Evolutionary conservation across 2,888 invertebrate genomes (phyloP), one percentile per base, ranked within the genome.

Genomic region (Harpalus rubripes): DNA sequence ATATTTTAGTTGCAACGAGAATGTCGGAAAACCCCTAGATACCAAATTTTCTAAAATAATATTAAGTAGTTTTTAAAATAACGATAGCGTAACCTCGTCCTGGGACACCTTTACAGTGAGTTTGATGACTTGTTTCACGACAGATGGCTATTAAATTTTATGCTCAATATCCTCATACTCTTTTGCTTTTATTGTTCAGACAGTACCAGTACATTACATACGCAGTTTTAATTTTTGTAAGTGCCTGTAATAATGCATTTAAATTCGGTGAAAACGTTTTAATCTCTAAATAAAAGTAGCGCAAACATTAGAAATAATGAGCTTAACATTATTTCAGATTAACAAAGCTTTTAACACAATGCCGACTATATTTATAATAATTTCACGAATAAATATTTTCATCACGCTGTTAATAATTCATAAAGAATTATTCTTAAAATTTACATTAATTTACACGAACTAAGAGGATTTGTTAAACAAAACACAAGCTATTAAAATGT

Each of bases 401-500:
- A 74, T 74, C 44, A 74, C 44, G 44, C 44, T 18, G 12, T n/a
- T 74, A 74, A 74, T 56, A 74, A 74, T 22, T 44, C 52, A 74
- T 68, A 52, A 74, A 74, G 52, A 44, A 52, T 74, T 52, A 52
- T 52, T 44, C 18, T 41, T 58, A 15, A 16, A 83, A 83, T 83
- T 61, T 76, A 83, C 44, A 39, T 56, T 74, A 56, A 83, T 83
- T 74, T 39, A 41, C 83, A 83, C 76, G 83, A 41, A 74, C 61
- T n/a, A 58, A 76, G 76, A 76, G 52, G 83, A 76, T 76, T 83
- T 83, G 41, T 58, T 83, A 44, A 83, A 74, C 16, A 59, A 74
- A 83, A 83, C 83, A 83, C 44, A 44, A 58, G 76, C 39, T 83
- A 80, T 52, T 76, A 44, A 83, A 76, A 65, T 65, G 81, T 65